Percentiles rank a stretch among this genome's conserved stretches.
Evolutionary conservation across 2,797 vertebrate genomes (phyloP).

Genomic region (Galagoides demidoff): DNA sequence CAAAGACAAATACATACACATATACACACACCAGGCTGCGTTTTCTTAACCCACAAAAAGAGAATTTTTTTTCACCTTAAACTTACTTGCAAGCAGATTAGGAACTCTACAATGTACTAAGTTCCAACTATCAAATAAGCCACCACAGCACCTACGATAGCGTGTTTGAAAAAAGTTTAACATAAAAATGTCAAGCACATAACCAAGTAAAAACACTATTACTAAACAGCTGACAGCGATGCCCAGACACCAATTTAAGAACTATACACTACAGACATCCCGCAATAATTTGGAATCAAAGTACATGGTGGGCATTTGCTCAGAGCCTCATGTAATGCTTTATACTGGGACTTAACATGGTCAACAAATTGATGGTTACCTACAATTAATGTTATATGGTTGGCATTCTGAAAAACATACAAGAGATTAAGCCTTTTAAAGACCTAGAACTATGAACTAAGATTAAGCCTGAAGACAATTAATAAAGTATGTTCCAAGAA

Average conservation of each 20-base stretch:
- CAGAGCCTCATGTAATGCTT: not conserved
- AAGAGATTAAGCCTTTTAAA: slow-evolving; percentile 35
- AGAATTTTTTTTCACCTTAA: not conserved
- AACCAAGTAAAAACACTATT: not conserved
- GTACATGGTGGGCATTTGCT: not conserved
- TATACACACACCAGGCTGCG: not conserved
- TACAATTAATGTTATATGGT: not conserved
- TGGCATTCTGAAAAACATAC: slow-evolving; percentile 14
- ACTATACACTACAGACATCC: not conserved
- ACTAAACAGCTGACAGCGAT: not conserved
- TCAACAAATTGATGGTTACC: not conserved
- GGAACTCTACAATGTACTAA: not conserved
- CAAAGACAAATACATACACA: not conserved
- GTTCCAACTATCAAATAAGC: slow-evolving; percentile 43
- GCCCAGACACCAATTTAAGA: not conserved
- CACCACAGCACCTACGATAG: not conserved
- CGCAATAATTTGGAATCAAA: not conserved
- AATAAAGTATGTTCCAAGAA: not conserved
- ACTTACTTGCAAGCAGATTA: not conserved
- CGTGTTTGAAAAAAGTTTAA: slow-evolving; percentile 6
- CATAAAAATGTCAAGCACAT: slow-evolving; percentile 34
- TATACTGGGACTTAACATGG: not conserved
- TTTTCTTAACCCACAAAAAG: not conserved
- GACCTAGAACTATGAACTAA: slow-evolving; percentile 19
- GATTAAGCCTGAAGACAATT: slow-evolving; percentile 26